A percentile compares a stretch with the other conserved stretches of the same genome.
phyloP scores from a whole-genome alignment of 1,140 invertebrate genomes.

The fruit fly (Drosophila melanogaster) region DNA sequence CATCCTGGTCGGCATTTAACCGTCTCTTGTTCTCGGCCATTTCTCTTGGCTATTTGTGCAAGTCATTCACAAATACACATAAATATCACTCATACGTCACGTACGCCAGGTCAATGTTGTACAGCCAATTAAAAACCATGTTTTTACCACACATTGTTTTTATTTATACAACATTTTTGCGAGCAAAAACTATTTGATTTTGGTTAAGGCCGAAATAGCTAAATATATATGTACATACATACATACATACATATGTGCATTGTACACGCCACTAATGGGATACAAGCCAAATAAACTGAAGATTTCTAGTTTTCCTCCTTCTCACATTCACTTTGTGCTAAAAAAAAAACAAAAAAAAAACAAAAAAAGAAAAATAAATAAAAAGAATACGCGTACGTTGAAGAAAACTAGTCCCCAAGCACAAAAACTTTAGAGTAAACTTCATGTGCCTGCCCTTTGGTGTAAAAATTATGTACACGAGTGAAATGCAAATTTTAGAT shows the following conservation, averaged over 20 bases:
- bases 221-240: background rate
- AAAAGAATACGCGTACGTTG: no score
- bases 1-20: constrained; percentile 40
- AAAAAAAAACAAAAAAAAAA: constrained; percentile 6
- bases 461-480: constrained; percentile 37
- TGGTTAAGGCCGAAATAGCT: constrained; percentile 31
- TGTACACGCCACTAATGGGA: constrained; percentile 9
- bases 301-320: constrained; percentile 1
- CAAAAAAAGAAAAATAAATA: constrained; percentile 2
- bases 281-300: constrained; percentile 28
- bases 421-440: constrained; percentile 22
- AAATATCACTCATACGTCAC: constrained; percentile 48
- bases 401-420: constrained; percentile 15
- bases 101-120: constrained; percentile 46
- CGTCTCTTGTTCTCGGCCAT: constrained; percentile 37
- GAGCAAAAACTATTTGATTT: constrained; percentile 32
- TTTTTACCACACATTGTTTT: constrained; percentile 31
- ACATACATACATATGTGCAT: no score
- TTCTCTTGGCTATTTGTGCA: constrained; percentile 41
- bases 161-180: constrained; percentile 39
- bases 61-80: constrained; percentile 45
- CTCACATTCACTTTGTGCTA: constrained; percentile 18
- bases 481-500: constrained; percentile 38
- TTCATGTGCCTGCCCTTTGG: constrained; percentile 34
- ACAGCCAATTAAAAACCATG: constrained; percentile 32